phyloP scores from a whole-genome alignment of 2,113 vertebrate genomes.

The Scolopax mira region DNA sequence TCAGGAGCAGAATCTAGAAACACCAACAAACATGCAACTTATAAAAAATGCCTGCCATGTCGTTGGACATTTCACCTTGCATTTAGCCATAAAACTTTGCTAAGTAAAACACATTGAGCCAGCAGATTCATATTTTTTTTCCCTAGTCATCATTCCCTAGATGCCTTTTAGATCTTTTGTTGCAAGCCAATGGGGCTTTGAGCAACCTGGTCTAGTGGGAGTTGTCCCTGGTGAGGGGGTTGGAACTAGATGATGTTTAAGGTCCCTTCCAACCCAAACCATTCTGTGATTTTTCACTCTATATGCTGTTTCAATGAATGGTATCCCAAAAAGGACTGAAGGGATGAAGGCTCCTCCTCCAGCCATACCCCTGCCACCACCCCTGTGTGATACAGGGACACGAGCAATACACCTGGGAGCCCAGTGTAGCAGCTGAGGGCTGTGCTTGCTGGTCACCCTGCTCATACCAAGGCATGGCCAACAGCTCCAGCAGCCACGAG shows the following conservation, averaged over 20 bases:
- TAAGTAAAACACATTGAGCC: background rate
- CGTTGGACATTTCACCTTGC: background rate
- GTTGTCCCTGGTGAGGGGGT: background rate
- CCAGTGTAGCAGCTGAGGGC: background rate
- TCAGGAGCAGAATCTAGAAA: background rate
- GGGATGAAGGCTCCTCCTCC: background rate
- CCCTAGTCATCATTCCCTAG: background rate
- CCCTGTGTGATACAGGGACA: background rate
- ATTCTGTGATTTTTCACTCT: background rate
- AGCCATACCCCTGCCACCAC: background rate
- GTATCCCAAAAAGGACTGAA: background rate
- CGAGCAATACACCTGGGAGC: background rate
- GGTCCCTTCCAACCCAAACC: background rate
- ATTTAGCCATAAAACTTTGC: background rate
- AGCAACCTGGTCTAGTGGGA: background rate
- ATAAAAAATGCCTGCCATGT: background rate
- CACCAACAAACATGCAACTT: background rate
- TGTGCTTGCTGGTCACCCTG: background rate
- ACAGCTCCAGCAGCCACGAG: background rate
- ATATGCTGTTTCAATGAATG: background rate
- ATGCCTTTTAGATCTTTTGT: background rate
- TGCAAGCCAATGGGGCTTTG: background rate
- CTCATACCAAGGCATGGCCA: fast-evolving
- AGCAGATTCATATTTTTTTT: background rate
- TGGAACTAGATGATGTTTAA: background rate